Evolutionary conservation across 2,797 vertebrate genomes (phyloP).

Genomic region (Sphenopsis melanotis): DNA sequence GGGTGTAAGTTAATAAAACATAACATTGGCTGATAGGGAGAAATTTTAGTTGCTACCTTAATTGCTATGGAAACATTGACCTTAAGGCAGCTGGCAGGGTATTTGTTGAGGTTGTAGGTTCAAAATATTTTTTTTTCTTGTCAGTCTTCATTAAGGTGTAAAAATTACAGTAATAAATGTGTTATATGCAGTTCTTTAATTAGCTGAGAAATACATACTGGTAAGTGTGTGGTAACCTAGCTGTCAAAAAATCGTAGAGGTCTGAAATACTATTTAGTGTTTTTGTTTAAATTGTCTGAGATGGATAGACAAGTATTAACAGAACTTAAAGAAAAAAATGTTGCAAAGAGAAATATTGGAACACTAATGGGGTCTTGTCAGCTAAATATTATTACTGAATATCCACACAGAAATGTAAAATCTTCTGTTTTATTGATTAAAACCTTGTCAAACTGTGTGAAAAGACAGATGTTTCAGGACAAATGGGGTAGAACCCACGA

Average conservation of each 20-base stretch:
- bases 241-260: neutral
- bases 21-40: neutral
- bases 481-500: neutral
- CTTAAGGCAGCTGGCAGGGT: neutral
- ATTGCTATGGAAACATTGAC: neutral
- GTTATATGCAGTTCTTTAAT: neutral
- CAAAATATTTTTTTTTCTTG: neutral
- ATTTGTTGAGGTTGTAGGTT: neutral
- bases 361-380: neutral
- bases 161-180: neutral
- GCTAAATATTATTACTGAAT: neutral
- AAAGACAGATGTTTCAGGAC: neutral
- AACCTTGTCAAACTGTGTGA: neutral
- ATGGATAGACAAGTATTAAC: neutral
- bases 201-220: neutral
- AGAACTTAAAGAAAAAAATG: neutral
- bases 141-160: neutral
- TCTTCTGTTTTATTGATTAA: slow-evolving; percentile 18
- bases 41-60: neutral
- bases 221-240: neutral
- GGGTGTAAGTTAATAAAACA: neutral
- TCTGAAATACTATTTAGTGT: neutral
- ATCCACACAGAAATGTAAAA: neutral
- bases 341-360: neutral
- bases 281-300: neutral